Base-by-base conservation (phyloP, 2,797 vertebrate species). In the Triplophysa bombifrons region DNA sequence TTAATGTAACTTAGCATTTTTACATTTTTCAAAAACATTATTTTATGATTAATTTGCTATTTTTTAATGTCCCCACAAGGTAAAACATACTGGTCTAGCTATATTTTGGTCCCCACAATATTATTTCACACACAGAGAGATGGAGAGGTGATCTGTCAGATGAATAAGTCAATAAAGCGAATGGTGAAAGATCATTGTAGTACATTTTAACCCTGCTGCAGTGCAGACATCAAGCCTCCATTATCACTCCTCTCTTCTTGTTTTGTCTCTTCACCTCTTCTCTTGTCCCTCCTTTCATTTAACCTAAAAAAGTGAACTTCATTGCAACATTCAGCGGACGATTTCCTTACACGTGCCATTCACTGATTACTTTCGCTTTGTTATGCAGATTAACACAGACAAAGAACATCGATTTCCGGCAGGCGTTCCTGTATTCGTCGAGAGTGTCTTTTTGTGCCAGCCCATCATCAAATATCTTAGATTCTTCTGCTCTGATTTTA, bases 401-500 rank as follows among this genome's bases (percentile, higher is more conserved):
- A 27, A 22, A 30, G 44, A 60, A 3, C n/a, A 8, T 38, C 58
- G 27, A 46, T 55, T 55, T 78, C 68, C 50, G 30, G 64, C 34
- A 64, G 30, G 30, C 50, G 0, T 56, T 53, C 51, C 13, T 70
- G 75, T 48, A 69, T 77, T 69, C 48, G 65, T 22, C 17, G 19
- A 69, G 41, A 77, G 64, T 46, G 75, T 74, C 25, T 63, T 81
- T 77, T 65, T 55, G n/a, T 20, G 63, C 64, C 25, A 55, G 60
- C 19, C 19, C 72, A 51, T 30, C 51, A 74, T 70, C 12, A 44
- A 78, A 73, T 73, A 73, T 73, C 51, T 48, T 30, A 19, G 60
- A 65, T 66, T 34, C 27, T 60, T 70, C 14, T 64, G 68, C 61
- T 78, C 58, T 66, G 41, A 82, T 82, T 78, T 73, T 77, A 67